Evolutionary conservation across 2,888 invertebrate genomes (phyloP).

Genomic region (Drosophila affinis): DNA sequence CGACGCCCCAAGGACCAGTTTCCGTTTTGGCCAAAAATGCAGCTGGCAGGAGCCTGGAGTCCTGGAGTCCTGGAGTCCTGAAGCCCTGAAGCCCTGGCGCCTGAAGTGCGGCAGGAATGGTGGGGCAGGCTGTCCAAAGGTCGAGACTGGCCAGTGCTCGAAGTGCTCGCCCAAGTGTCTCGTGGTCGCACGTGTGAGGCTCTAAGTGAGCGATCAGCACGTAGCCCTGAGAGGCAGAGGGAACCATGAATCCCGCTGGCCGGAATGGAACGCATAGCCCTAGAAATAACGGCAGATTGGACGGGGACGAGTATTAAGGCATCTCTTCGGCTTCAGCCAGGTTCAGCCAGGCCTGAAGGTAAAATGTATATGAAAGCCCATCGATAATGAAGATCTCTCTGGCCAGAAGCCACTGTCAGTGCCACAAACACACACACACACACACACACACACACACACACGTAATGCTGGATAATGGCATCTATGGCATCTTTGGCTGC

Average conservation of each 20-base stretch:
- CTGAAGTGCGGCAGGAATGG: neutral
- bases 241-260: too few relatives aligned
- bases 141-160: neutral
- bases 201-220: conserved; percentile 30
- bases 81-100: neutral
- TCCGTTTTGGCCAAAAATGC: conserved; percentile 51
- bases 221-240: conserved; percentile 5
- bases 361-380: neutral
- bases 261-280: too few relatives aligned
- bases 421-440: neutral
- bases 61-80: neutral
- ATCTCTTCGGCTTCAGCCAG: too few relatives aligned
- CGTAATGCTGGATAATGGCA: conserved; percentile 13
- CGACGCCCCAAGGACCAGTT: conserved; percentile 61
- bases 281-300: too few relatives aligned
- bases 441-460: neutral
- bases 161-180: too few relatives aligned
- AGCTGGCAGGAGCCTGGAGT: conserved; percentile 14
- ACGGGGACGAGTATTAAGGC: too few relatives aligned
- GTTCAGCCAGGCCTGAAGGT: too few relatives aligned
- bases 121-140: neutral
- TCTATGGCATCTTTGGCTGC: conserved; percentile 12
- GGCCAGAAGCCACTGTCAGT: neutral
- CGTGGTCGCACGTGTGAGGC: neutral
- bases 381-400: conserved; percentile 31